These are phyloP conservation scores for Xyrichtys novacula DNA, from an alignment of 2,797 vertebrate genomes.

Conservation along the genomic window DNA sequence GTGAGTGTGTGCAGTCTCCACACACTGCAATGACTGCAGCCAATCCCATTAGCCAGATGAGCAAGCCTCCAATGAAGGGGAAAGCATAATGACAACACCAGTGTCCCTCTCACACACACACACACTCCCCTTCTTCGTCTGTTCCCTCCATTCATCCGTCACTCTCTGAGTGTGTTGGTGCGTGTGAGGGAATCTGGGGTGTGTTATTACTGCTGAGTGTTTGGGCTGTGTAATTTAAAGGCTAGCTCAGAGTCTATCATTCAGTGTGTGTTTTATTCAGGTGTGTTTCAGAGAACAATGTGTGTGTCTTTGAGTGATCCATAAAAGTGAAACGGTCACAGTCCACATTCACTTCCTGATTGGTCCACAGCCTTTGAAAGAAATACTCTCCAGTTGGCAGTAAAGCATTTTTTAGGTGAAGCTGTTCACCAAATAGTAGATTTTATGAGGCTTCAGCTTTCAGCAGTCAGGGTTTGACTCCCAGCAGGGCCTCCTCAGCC, in stretches of 20 bases:
- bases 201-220: conserved; percentile 26
- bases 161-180: conserved; percentile 34
- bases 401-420: conserved; percentile 40
- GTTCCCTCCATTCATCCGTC: conserved; percentile 47
- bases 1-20: conserved; percentile 34
- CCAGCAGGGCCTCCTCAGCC: conserved; percentile 31
- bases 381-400: conserved; percentile 8
- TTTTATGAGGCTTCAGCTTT: conserved; percentile 50
- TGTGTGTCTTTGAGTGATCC: conserved; percentile 11
- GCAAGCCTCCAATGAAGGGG: conserved; percentile 76
- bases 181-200: background rate
- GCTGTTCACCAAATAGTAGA: conserved; percentile 35
- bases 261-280: conserved; percentile 21
- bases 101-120: conserved; percentile 41
- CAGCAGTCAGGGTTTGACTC: conserved; percentile 43
- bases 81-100: conserved; percentile 78
- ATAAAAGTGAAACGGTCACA: conserved; percentile 19
- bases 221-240: conserved; percentile 21
- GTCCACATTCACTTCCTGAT: conserved; percentile 27
- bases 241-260: conserved; percentile 2
- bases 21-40: conserved; percentile 61
- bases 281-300: conserved; percentile 1
- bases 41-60: conserved; percentile 84
- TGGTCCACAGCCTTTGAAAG: conserved; percentile 27
- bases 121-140: conserved; percentile 43